Percentiles rank a stretch among this genome's conserved stretches.
phyloP scores from a whole-genome alignment of 1,140 invertebrate species.

The Microplitis mediator region DNA sequence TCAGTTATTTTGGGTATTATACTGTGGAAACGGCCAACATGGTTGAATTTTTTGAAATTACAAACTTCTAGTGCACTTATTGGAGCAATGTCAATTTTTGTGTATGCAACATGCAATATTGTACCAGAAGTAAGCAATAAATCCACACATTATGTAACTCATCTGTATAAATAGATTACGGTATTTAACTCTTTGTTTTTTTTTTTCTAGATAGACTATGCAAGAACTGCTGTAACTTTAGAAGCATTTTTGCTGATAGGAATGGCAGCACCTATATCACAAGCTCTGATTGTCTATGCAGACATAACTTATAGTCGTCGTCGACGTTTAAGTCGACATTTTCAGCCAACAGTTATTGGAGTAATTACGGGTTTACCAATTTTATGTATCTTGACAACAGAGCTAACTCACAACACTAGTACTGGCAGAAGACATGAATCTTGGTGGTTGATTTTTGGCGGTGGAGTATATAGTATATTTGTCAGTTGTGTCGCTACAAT shows the following conservation, averaged over 20 bases:
- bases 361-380: conserved; percentile 66
- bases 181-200: conserved; percentile 9
- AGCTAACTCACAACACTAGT: conserved; percentile 62
- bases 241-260: conserved; percentile 64
- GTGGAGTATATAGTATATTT: conserved; percentile 66
- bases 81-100: conserved; percentile 68
- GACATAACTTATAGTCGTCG: conserved; percentile 62
- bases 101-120: conserved; percentile 65
- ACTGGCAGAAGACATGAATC: conserved; percentile 62
- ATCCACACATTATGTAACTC: neutral
- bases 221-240: conserved; percentile 59
- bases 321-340: conserved; percentile 49
- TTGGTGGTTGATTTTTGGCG: conserved; percentile 66
- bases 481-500: conserved; percentile 63
- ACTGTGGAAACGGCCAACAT: conserved; percentile 68
- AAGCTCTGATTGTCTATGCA: conserved; percentile 65
- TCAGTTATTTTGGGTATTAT: conserved; percentile 64
- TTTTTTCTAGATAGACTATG: conserved; percentile 51
- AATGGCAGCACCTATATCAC: conserved; percentile 66
- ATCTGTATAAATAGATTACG: neutral
- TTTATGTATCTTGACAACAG: conserved; percentile 65
- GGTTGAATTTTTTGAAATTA: conserved; percentile 71
- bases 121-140: conserved; percentile 60
- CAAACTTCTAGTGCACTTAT: conserved; percentile 69
- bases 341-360: conserved; percentile 66